phyloP scores from a whole-genome alignment of 2,888 invertebrate genomes.

The Drosophila subsilvestris region DNA sequence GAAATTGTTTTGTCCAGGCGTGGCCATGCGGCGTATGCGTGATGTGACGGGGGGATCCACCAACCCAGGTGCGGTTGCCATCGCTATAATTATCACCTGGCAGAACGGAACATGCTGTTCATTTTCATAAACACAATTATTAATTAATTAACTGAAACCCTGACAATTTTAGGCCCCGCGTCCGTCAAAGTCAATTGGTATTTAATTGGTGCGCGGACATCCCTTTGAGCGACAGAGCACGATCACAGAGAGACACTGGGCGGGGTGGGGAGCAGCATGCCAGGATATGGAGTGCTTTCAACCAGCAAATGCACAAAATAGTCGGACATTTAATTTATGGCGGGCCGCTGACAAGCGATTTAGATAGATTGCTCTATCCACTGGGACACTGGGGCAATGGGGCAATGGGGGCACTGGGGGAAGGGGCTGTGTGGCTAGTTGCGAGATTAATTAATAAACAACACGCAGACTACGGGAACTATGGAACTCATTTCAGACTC shows the following conservation, averaged over 20 bases:
- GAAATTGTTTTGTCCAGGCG: slow-evolving; percentile 40
- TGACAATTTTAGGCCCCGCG: slow-evolving; percentile 2
- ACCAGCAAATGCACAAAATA: slow-evolving; percentile 44
- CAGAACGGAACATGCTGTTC: slow-evolving; percentile 21
- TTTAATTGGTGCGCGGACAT: slow-evolving; percentile 42
- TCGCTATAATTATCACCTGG: slow-evolving; percentile 57
- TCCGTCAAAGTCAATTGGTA: slow-evolving; percentile 40
- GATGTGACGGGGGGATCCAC: slow-evolving; percentile 19
- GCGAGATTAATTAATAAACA: slow-evolving; percentile 46
- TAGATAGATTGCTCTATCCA: slow-evolving; percentile 68
- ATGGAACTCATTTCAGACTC: slow-evolving; percentile 28
- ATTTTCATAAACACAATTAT: slow-evolving; percentile 71
- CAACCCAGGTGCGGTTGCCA: slow-evolving; percentile 14
- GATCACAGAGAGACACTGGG: slow-evolving; percentile 7
- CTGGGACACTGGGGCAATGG: not conserved
- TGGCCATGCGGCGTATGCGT: slow-evolving; percentile 64
- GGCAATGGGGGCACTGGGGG: too few species aligned
- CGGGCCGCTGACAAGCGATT: slow-evolving; percentile 69
- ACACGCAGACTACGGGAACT: slow-evolving; percentile 23
- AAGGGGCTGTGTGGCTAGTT: not conserved
- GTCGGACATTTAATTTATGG: slow-evolving; percentile 68
- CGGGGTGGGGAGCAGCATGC: not conserved
- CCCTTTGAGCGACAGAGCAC: slow-evolving; percentile 18
- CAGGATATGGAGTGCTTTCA: not conserved
- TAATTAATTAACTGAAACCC: slow-evolving; percentile 67